A percentile compares a stretch with the other conserved stretches of the same genome.
Conservation (phyloP, 2,797 vertebrate genomes). For the Sandelia bainsii region DNA sequence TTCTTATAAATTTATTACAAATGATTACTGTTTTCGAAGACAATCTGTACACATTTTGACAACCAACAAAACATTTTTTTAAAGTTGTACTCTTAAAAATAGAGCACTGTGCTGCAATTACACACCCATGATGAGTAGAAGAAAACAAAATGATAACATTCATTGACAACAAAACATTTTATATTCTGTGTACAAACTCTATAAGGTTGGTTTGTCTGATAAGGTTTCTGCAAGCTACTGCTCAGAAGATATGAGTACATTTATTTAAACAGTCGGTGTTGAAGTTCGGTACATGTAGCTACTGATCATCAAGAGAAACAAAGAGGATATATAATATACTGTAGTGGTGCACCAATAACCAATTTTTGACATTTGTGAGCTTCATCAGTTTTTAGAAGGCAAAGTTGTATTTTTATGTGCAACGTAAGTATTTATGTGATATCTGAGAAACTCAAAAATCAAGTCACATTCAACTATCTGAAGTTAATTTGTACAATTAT, state of each 20-base stretch:
- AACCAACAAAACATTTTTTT: slow-evolving; percentile 46
- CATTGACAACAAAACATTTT: slow-evolving; percentile 41
- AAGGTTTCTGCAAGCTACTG: slow-evolving; percentile 29
- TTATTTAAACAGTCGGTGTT: slow-evolving; percentile 17
- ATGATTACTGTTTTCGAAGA: slow-evolving; percentile 57
- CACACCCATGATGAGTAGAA: slow-evolving; percentile 59
- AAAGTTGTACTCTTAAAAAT: slow-evolving; percentile 75
- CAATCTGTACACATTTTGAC: slow-evolving; percentile 63
- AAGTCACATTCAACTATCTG: slow-evolving; percentile 18
- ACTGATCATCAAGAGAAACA: slow-evolving; percentile 16
- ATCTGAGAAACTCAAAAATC: slow-evolving; percentile 18
- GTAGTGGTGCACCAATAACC: slow-evolving; percentile 13
- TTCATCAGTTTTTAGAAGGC: slow-evolving; percentile 22
- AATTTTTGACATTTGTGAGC: background rate
- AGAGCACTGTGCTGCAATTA: slow-evolving; percentile 66
- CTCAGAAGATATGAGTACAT: slow-evolving; percentile 31
- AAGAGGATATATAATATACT: slow-evolving; percentile 3
- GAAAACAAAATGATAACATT: slow-evolving; percentile 51
- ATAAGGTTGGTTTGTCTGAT: slow-evolving; percentile 27
- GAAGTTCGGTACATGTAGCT: slow-evolving; percentile 14
- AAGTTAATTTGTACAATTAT: slow-evolving; percentile 52
- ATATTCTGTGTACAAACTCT: slow-evolving; percentile 34
- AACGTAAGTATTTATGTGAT: slow-evolving; percentile 15
- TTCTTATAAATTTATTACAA: slow-evolving; percentile 63
- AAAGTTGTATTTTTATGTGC: slow-evolving; percentile 35